Evolutionary conservation across 2,113 vertebrate genomes (phyloP), one percentile per base, ranked within the genome.

Genomic region (Gorsachius goisagi): DNA sequence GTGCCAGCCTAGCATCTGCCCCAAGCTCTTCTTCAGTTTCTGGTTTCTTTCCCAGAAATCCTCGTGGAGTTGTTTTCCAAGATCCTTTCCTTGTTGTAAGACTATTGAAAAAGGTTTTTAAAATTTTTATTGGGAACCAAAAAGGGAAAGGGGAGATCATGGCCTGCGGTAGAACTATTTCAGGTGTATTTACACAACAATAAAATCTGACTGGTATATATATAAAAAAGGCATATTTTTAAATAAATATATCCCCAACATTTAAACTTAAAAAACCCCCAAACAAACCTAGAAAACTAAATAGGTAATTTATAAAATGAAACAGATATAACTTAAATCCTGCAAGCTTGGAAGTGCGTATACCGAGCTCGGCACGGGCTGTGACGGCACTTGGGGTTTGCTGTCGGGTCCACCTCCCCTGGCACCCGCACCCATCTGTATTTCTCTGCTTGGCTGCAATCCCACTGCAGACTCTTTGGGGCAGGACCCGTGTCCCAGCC

Each of bases 291-390:
- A 35, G 58, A 41, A 79, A 63, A 24, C 6, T 2, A 23, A n/a
- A 24, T 1, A 11, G 33, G 18, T 18, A 32, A 15, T 14, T 45
- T 15, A 23, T 28, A 27, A 55, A 74, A 20, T 45, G 21, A 19
- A 68, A 24, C 1, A 16, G 32, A 13, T 19, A 17, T 19, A 17
- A 8, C 33, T 26, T 11, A 32, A 39, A n/a, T 6, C 14, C 68
- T 16, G 8, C n/a, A 49, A 22, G 11, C 4, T 7, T 28, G 58
- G 44, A 44, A n/a, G 35, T 2, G 35, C 15, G 12, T 0, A 5
- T 5, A n/a, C n/a, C 3, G 5, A n/a, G 47, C 18, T 28, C 32
- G 6, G 33, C 23, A 15, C 3, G 0, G 2, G 6, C 71, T 7
- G 21, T 7, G 63, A 24, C 21, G 26, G 47, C 35, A 2, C 17